phyloP scores from a whole-genome alignment of 2,113 vertebrate genomes.

The Archocentrus centrarchus region DNA sequence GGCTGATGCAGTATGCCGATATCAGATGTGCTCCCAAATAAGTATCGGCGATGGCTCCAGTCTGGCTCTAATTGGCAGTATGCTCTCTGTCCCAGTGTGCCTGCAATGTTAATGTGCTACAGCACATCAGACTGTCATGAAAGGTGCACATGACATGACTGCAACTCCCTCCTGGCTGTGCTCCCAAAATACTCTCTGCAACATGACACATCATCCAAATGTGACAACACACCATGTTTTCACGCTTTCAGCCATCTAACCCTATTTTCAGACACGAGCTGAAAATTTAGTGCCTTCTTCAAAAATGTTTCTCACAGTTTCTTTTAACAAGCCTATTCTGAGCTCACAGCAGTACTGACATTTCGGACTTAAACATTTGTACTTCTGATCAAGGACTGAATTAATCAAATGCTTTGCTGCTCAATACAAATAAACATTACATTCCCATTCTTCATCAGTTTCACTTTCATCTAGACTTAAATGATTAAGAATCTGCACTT shows the following conservation, averaged over 20 bases:
- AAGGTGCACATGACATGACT: conserved; percentile 23
- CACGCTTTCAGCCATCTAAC: conserved; percentile 6
- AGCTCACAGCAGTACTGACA: background rate
- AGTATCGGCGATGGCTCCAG: background rate
- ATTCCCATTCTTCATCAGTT: background rate
- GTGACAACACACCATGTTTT: conserved; percentile 36
- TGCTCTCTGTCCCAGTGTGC: background rate
- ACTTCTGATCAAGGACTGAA: background rate
- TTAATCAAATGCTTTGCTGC: background rate
- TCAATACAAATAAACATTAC: background rate
- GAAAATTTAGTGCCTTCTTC: conserved; percentile 3
- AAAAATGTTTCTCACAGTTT: background rate
- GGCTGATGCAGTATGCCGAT: background rate
- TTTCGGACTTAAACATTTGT: background rate
- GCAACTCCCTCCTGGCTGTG: conserved; percentile 22
- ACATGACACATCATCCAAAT: conserved; percentile 35
- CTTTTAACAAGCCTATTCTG: conserved; percentile 24
- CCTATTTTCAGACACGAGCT: conserved; percentile 2
- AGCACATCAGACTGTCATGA: conserved; percentile 35
- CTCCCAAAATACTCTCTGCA: conserved; percentile 43
- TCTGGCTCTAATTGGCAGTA: background rate
- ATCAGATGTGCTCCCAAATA: background rate
- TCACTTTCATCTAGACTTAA: background rate
- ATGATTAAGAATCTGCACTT: background rate
- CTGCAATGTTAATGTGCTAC: conserved; percentile 6